These are phyloP conservation scores for Sander vitreus DNA, from an alignment of 2,113 vertebrate species.

Conservation along the genomic window DNA sequence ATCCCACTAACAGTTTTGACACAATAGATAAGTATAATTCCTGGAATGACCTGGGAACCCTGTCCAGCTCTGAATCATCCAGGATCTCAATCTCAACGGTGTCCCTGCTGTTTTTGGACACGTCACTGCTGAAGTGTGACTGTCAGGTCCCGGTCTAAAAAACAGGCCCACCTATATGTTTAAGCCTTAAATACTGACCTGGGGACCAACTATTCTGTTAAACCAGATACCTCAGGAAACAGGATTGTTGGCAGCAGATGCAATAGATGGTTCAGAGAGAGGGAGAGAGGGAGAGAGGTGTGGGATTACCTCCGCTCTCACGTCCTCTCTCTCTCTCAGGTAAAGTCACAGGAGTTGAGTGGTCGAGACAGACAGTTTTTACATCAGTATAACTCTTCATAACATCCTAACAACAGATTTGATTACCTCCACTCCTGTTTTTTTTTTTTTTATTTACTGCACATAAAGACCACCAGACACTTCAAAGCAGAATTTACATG, in stretches of 20 bases:
- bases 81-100: neutral
- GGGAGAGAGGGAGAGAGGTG: neutral
- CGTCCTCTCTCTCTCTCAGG: slow-evolving; percentile 21
- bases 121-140: neutral
- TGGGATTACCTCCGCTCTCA: slow-evolving; percentile 4
- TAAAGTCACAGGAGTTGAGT: slow-evolving; percentile 20
- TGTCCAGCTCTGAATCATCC: neutral
- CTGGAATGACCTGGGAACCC: neutral
- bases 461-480: neutral
- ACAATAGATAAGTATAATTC: neutral
- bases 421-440: neutral
- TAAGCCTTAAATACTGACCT: slow-evolving; percentile 48
- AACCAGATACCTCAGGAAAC: slow-evolving; percentile 52
- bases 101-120: neutral
- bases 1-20: neutral
- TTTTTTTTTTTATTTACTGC: no score
- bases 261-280: neutral
- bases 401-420: neutral
- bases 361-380: neutral
- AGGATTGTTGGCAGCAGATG: slow-evolving; percentile 37
- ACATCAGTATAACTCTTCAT: slow-evolving; percentile 1
- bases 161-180: slow-evolving; percentile 51
- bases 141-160: slow-evolving; percentile 25
- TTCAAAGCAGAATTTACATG: neutral
- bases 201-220: slow-evolving; percentile 23